These are phyloP conservation scores for Cheilosia impressa DNA, from an alignment of 2,888 invertebrate species.

Conservation along the genomic window DNA sequence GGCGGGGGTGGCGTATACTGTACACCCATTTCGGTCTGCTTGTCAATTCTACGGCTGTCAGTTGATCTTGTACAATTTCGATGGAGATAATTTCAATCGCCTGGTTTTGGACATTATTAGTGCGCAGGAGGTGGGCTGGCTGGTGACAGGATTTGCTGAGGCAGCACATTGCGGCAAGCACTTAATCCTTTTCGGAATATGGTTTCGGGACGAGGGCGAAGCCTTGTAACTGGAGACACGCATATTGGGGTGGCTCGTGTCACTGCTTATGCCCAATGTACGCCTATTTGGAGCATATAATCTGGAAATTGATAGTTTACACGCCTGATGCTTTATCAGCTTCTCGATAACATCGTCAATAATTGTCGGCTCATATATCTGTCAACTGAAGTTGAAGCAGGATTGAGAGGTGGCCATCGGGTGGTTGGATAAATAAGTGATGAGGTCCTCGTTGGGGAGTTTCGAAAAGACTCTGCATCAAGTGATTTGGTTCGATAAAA, in stretches of 20 bases:
- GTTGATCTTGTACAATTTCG: conserved; percentile 65
- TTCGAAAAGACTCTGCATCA: no score
- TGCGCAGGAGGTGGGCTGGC: conserved; percentile 8
- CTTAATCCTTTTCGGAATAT: conserved; percentile 57
- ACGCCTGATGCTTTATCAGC: conserved; percentile 52
- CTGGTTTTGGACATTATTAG: conserved; percentile 58
- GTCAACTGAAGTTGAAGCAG: conserved; percentile 32
- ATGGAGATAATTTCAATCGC: conserved; percentile 66
- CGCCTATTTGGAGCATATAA: conserved; percentile 43
- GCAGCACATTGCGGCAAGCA: conserved; percentile 64
- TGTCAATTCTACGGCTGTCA: conserved; percentile 71
- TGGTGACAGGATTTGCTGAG: conserved; percentile 55
- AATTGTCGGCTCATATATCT: conserved; percentile 48
- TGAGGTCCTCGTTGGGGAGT: no score
- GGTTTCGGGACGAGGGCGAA: conserved; percentile 40
- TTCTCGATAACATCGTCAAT: conserved; percentile 46
- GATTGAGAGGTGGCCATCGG: not conserved
- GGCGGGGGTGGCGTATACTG: not conserved
- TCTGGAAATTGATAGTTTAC: conserved; percentile 54
- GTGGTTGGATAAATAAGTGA: no score
- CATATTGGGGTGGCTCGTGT: conserved; percentile 45
- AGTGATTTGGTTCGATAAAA: no score
- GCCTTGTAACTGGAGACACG: conserved; percentile 64
- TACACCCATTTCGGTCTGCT: conserved; percentile 40
- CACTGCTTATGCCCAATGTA: not conserved